A percentile compares a stretch with the other conserved stretches of the same genome.
phyloP scores from a whole-genome alignment of 2,888 invertebrate species.

The Cyrtodaria siliqua region DNA sequence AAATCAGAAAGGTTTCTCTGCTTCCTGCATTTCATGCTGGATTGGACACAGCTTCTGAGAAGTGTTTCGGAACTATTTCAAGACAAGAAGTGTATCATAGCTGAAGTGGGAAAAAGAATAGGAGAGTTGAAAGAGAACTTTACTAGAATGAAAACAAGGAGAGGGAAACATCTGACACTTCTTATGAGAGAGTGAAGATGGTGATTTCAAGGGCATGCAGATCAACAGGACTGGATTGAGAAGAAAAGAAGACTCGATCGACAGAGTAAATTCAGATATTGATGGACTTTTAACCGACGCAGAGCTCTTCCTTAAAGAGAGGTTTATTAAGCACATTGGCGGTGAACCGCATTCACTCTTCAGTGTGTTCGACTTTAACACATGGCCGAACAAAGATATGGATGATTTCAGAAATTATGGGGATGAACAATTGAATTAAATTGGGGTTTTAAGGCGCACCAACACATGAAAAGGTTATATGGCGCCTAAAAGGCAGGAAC shows the following conservation, averaged over 20 bases:
- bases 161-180: constrained; percentile 13
- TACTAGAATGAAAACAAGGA: constrained; percentile 22
- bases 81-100: constrained; percentile 6
- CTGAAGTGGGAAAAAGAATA: constrained; percentile 9
- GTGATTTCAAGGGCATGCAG: constrained; percentile 11
- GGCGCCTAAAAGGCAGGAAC: no score
- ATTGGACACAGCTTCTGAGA: background rate
- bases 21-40: no score
- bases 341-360: constrained; percentile 5
- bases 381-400: background rate
- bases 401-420: background rate
- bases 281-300: constrained; percentile 12
- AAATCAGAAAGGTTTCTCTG: constrained; percentile 1
- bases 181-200: background rate
- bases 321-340: constrained; percentile 33
- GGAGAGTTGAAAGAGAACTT: constrained; percentile 13
- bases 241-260: constrained; percentile 2
- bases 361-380: background rate
- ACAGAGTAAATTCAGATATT: constrained; percentile 6
- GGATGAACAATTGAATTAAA: background rate
- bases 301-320: constrained; percentile 21
- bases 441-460: no score
- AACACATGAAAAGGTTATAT: no score
- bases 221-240: background rate
- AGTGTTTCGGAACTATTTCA: constrained; percentile 8